A percentile compares a stretch with the other conserved stretches of the same genome.
Conservation (phyloP, 2,113 vertebrate species). For the Capreolus pygargus region DNA sequence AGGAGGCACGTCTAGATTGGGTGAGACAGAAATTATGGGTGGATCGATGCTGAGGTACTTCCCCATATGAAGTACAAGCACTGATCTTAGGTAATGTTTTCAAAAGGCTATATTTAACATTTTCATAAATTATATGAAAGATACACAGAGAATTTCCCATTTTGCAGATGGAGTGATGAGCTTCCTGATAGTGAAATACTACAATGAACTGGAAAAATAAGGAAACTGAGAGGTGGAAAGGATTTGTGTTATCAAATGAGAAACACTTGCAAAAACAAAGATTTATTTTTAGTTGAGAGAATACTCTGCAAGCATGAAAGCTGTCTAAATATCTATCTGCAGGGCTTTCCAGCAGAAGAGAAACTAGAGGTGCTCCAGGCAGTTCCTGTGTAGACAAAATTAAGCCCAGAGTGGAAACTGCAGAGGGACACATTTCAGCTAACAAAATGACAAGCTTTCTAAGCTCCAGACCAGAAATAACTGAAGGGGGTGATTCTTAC, state of each 20-base stretch:
- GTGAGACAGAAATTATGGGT: background rate
- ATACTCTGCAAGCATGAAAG: background rate
- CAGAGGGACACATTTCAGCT: background rate
- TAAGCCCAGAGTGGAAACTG: background rate
- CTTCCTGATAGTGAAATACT: background rate
- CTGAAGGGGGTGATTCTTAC: background rate
- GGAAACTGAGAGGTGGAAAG: background rate
- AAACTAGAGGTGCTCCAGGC: slow-evolving; percentile 11
- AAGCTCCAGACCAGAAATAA: background rate
- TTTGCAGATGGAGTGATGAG: slow-evolving; percentile 2
- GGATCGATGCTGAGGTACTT: background rate
- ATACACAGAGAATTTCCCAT: background rate
- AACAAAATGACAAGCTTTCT: background rate
- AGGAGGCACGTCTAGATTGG: background rate
- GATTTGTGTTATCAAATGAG: background rate
- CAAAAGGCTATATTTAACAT: background rate
- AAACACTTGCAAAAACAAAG: slow-evolving; percentile 44
- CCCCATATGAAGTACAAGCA: slow-evolving; percentile 1
- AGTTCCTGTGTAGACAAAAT: slow-evolving; percentile 40
- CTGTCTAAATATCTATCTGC: slow-evolving; percentile 6
- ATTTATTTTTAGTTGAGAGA: slow-evolving; percentile 7
- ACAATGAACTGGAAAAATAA: slow-evolving; percentile 4
- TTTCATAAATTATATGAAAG: slow-evolving; percentile 3
- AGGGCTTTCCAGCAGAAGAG: background rate
- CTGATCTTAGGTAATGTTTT: background rate